Evolutionary conservation across 1,140 invertebrate species (phyloP), one percentile per base, ranked within the genome.

Genomic region (Bombyx mori): DNA sequence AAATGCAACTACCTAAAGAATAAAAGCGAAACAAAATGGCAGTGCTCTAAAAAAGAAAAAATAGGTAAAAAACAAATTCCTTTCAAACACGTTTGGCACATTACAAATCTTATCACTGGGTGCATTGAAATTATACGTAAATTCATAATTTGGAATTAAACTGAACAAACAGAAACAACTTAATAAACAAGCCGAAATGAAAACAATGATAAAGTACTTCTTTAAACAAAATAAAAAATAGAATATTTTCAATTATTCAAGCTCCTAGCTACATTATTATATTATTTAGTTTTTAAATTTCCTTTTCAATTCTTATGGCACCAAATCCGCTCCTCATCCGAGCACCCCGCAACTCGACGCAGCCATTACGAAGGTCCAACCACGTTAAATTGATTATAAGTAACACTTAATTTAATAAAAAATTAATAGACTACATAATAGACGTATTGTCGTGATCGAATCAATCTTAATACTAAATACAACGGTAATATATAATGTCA

Each of bases 221-320:
- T 35, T 35, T 35, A 35, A 35, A 35, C 26, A 35, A 35, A 35
- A 35, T 35, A 3, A 35, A 35, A 35, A 35, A 35, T 35, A 3
- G 4, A 35, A 35, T 3, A 35, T 35, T 35, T 35, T 35, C 26
- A 35, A 35, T 35, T 35, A 35, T 35, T 35, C 26, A 35, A 59
- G 68, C 70, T 62, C 69, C 71, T 81, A 80, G 73, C 70, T 76
- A 79, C 72, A 63, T 66, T 63, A 68, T 68, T 73, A 68, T 57
- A 35, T 18, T 18, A 18, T 35, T 35, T 35, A 35, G 4, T 35
- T 35, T 35, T 35, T 61, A 18, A 45, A 75, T 57, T 59, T 63
- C 68, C 64, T 56, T 68, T 71, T 73, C 65, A 62, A 71, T 65
- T 74, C 65, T 74, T 82, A 82, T 82, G 79, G 79, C 79, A 82